A percentile compares a stretch with the other conserved stretches of the same genome.
These are phyloP conservation scores for Amazonetta brasiliensis DNA, from an alignment of 2,797 vertebrate genomes.

Conservation along the genomic window DNA sequence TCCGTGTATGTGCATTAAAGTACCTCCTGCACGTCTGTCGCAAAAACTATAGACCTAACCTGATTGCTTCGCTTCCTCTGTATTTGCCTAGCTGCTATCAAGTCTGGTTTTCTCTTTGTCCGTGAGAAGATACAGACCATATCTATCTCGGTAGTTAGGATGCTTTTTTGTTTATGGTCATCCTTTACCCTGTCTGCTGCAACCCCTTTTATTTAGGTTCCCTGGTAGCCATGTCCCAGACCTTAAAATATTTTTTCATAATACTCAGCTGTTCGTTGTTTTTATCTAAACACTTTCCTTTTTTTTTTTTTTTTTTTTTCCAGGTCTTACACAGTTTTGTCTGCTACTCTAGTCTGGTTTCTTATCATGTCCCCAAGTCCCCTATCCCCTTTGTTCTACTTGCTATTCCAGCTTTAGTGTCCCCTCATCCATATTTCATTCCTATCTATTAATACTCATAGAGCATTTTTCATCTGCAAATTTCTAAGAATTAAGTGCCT, in stretches of 20 bases:
- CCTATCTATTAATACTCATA: conserved; percentile 59
- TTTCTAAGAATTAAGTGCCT: conserved; percentile 59
- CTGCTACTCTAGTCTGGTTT: conserved; percentile 11
- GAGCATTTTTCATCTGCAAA: conserved; percentile 67
- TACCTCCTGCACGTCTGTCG: neutral
- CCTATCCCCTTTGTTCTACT: conserved; percentile 62
- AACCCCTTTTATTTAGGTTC: neutral
- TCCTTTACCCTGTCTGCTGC: neutral
- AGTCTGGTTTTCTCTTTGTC: neutral
- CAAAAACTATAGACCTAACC: neutral
- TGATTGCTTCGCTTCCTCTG: neutral
- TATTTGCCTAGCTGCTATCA: neutral
- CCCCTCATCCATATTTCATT: conserved; percentile 69
- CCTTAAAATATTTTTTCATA: neutral
- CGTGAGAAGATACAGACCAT: neutral
- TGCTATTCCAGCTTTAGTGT: conserved; percentile 56
- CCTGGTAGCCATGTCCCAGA: neutral
- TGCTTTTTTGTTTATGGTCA: neutral
- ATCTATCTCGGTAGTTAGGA: neutral
- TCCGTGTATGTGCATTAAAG: neutral
- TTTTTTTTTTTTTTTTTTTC: neutral
- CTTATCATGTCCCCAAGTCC: conserved; percentile 2
- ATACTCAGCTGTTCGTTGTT: neutral
- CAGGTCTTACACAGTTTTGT: neutral
- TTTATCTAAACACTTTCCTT: neutral